Conservation (phyloP, 1,140 invertebrate species). For the Acarapis woodi region DNA sequence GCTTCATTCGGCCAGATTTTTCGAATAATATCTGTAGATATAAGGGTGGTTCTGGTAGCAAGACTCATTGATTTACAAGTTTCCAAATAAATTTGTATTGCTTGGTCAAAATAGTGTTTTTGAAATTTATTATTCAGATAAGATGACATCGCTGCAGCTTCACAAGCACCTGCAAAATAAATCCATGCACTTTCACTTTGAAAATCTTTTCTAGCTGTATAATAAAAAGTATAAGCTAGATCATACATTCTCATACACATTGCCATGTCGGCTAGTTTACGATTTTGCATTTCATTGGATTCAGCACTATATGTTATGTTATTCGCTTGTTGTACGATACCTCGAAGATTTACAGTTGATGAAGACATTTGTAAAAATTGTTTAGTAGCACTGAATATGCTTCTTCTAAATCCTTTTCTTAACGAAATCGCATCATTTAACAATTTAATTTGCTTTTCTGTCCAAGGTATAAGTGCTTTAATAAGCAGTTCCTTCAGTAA, state of each 20-base stretch:
- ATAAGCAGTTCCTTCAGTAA: slow-evolving; percentile 6
- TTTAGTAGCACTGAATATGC: slow-evolving; percentile 10
- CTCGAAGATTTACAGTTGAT: slow-evolving; percentile 1
- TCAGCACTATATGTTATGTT: slow-evolving; percentile 35
- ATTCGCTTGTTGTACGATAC: not conserved
- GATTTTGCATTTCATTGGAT: slow-evolving; percentile 66
- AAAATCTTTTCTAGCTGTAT: slow-evolving; percentile 83
- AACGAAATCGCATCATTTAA: slow-evolving; percentile 7
- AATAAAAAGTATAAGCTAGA: slow-evolving; percentile 69
- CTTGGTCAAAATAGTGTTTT: slow-evolving; percentile 8
- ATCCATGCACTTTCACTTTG: slow-evolving; percentile 84
- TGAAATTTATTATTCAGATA: slow-evolving; percentile 11
- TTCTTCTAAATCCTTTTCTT: slow-evolving; percentile 8
- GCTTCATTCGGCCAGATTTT: slow-evolving; percentile 45
- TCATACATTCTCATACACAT: slow-evolving; percentile 87
- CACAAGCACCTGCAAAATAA: slow-evolving; percentile 68
- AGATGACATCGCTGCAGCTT: slow-evolving; percentile 10
- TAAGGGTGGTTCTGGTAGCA: slow-evolving; percentile 56
- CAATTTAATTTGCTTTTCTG: slow-evolving; percentile 8
- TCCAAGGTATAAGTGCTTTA: slow-evolving; percentile 9
- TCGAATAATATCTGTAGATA: slow-evolving; percentile 59
- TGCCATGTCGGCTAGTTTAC: slow-evolving; percentile 70
- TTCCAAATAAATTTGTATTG: slow-evolving; percentile 10
- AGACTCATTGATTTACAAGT: slow-evolving; percentile 44
- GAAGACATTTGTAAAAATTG: slow-evolving; percentile 8